Conservation (phyloP, 2,888 invertebrate species). For the Synanthedon formicaeformis region DNA sequence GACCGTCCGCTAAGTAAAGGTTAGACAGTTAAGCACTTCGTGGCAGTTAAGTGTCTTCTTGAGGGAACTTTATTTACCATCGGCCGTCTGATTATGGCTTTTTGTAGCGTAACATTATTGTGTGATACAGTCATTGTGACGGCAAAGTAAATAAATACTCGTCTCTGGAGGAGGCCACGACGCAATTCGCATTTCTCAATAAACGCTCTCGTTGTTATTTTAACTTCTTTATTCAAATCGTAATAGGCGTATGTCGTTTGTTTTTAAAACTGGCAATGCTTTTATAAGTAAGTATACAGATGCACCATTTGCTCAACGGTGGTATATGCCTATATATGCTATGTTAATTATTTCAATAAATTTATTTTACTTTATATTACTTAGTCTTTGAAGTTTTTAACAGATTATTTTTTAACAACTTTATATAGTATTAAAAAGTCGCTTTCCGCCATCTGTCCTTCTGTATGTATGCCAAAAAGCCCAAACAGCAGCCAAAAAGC, state of each 20-base stretch:
- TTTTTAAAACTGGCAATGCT: too few relatives aligned
- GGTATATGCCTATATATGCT: too few relatives aligned
- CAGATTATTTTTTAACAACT: too few relatives aligned
- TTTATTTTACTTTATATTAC: too few relatives aligned
- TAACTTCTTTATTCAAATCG: constrained; percentile 4
- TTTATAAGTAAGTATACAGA: too few relatives aligned
- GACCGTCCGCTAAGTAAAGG: constrained; percentile 24
- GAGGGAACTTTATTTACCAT: constrained; percentile 23
- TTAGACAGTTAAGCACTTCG: constrained; percentile 10
- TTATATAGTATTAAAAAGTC: too few relatives aligned
- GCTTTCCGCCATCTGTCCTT: too few relatives aligned
- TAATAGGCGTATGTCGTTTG: not conserved
- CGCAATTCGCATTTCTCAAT: constrained; percentile 5
- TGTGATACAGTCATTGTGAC: constrained; percentile 19
- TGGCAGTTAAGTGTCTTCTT: constrained; percentile 19
- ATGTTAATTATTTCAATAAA: too few relatives aligned
- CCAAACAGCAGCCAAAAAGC: too few relatives aligned
- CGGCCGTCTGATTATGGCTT: constrained; percentile 27
- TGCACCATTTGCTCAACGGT: too few relatives aligned
- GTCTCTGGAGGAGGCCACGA: constrained; percentile 12
- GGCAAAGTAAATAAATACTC: constrained; percentile 16
- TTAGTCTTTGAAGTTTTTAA: too few relatives aligned
- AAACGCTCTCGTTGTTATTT: constrained; percentile 9
- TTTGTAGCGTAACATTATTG: constrained; percentile 16
- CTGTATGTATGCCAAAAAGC: too few relatives aligned